Evolutionary conservation across 1,140 invertebrate genomes (phyloP), one percentile per base, ranked within the genome.

Genomic region (Chironomus striatipennis): DNA sequence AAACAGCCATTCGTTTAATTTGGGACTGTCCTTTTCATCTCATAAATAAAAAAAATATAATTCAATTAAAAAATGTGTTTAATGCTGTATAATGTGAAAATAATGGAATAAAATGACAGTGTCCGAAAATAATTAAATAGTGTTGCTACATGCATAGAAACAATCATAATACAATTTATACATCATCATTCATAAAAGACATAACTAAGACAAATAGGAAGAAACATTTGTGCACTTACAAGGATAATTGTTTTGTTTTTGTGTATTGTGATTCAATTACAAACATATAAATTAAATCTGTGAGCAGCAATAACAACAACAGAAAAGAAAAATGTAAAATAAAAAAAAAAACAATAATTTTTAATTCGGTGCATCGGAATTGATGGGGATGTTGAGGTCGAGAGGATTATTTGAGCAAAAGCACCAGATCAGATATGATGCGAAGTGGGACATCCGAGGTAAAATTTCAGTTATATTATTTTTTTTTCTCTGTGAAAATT

Each of bases 311-410:
- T n/a, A n/a, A 34, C 24, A 34, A 34, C 24, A 34, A 34, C 24
- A 34, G 24, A 2, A 34, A 34, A 34, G 24, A 34, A 34, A n/a
- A n/a, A n/a, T n/a, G n/a, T n/a, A n/a, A n/a, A n/a, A n/a, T n/a
- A n/a, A n/a, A n/a, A 34, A 34, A 34, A 34, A 34, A 34, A 34
- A 34, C 24, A 34, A 34, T 34, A 34, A 34, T 34, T 34, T 34
- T 34, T 34, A 34, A 34, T 34, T 57, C n/a, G n/a, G 47, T 57
- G 47, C 10, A 57, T 70, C 18, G 20, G 20, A 70, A 20, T 70
- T 70, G 65, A 70, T 70, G 65, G 65, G 65, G 65, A 70, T 70
- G 65, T 20, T 70, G 65, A 20, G 65, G 65, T 18, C 18, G 65
- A 70, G 20, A 17, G 65, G 9, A 18, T 18, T 67, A 70, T 20